Conservation (phyloP, 2,888 invertebrate genomes). For the Limnephilus rhombicus region DNA sequence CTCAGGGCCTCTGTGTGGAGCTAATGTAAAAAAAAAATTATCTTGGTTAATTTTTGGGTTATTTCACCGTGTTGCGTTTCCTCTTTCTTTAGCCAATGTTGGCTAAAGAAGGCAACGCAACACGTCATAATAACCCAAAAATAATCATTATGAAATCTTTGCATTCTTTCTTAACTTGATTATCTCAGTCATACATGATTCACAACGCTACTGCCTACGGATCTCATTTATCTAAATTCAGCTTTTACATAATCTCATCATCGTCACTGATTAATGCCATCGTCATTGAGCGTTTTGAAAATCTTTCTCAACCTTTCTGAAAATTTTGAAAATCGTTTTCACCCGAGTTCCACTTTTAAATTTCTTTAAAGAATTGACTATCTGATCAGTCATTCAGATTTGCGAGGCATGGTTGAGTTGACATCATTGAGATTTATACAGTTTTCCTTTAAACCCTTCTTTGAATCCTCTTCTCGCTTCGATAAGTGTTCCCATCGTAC, state of each 20-base stretch:
- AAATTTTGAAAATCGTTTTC: background rate
- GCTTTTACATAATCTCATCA: no score
- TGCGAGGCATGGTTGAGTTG: background rate
- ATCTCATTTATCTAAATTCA: background rate
- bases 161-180: background rate
- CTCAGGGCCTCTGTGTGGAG: no score
- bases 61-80: no score
- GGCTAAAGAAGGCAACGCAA: no score
- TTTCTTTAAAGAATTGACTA: background rate
- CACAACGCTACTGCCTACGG: background rate
- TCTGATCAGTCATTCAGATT: background rate
- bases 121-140: no score
- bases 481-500: background rate
- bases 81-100: no score
- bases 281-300: background rate
- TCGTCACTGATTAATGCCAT: background rate
- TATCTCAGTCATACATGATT: background rate
- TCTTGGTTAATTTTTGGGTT: no score
- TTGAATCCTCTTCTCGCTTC: background rate
- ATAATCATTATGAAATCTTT: background rate
- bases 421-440: background rate
- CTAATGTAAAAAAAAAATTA: no score
- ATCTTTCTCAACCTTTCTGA: background rate
- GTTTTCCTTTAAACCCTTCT: background rate
- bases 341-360: background rate